Evolutionary conservation across 2,888 invertebrate species (phyloP), one percentile per base, ranked within the genome.

Genomic region (Odontocolon sp.): DNA sequence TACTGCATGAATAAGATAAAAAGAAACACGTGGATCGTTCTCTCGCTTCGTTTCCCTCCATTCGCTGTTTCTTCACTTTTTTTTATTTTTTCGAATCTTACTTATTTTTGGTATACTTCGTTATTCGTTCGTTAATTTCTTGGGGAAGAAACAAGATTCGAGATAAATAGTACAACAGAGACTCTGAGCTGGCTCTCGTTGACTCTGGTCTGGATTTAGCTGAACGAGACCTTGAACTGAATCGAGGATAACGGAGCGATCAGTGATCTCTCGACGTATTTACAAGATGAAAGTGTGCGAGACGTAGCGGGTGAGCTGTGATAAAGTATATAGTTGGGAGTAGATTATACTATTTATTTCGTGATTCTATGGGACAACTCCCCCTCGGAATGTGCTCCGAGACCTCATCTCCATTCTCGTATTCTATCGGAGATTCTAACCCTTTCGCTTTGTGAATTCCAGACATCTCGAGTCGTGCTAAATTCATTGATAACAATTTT

Each of bases 151-250:
- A 6, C 23, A 38, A 18, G 42, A 54, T 72, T 16, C 42, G 42
- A 21, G n/a, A 9, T 21, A 45, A 28, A 28, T 54, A 36, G 40
- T n/a, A 40, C 16, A 74, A 56, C 26, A 28, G 33, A 31, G 16
- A 72, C 61, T 23, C 69, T 77, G n/a, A 23, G 26, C 18, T 56
- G 33, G 64, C 57, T 16, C 52, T 36, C 26, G 38, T 54, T 26
- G 61, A 21, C 6, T 38, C 23, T 36, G 11, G 14, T 23, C 40
- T 59, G 26, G 23, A 26, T 59, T 59, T 59, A 28, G 38, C 14
- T 31, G 38, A 18, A 64, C 23, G 16, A 26, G 26, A 38, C 64
- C 64, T 36, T 50, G 64, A 52, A 64, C 64, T 50, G 50, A 18
- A 59, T 28, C 9, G 38, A 23, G 64, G 16, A 64, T 52, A 50